phyloP scores from a whole-genome alignment of 2,797 vertebrate species.

The Buphagus erythrorhynchus region DNA sequence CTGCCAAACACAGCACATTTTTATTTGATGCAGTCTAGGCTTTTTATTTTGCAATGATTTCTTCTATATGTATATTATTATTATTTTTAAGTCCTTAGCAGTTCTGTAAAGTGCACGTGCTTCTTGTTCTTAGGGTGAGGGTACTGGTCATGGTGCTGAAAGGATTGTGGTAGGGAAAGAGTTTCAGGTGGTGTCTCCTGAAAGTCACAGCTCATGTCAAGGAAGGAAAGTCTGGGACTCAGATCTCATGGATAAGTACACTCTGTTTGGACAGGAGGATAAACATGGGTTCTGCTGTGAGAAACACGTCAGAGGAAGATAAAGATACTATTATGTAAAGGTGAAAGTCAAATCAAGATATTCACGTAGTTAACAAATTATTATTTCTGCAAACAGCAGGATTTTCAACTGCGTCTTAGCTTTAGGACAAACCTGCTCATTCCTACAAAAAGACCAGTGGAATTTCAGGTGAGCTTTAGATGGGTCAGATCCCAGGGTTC shows the following conservation, averaged over 20 bases:
- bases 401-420: neutral
- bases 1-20: slow-evolving; percentile 23
- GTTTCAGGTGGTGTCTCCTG: neutral
- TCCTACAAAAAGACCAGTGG: neutral
- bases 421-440: neutral
- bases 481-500: neutral
- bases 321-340: neutral
- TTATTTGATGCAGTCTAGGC: neutral
- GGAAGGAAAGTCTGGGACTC: neutral
- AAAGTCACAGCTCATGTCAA: neutral
- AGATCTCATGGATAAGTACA: neutral
- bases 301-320: neutral
- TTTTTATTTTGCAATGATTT: neutral
- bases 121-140: neutral
- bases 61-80: neutral
- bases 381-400: neutral
- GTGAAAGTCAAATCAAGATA: neutral
- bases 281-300: neutral
- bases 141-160: slow-evolving; percentile 45
- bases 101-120: neutral
- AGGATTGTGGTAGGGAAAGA: neutral
- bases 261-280: neutral
- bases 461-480: neutral
- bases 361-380: neutral
- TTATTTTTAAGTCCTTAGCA: neutral